Conservation (phyloP, 2,797 vertebrate species). For the Microchirus variegatus region DNA sequence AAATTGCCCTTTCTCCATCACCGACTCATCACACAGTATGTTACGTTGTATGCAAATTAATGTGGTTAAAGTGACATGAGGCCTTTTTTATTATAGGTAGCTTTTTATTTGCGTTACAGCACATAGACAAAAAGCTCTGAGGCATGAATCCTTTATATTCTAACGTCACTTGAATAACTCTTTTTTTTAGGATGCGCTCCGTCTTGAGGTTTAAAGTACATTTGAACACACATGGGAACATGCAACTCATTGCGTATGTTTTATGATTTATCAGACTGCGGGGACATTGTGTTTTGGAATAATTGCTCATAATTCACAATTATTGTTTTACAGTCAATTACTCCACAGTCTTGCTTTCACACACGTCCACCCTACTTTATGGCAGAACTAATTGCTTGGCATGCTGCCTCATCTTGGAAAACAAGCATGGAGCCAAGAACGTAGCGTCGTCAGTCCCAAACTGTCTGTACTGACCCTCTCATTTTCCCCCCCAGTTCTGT, state of each 20-base stretch:
- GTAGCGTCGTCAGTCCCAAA: slow-evolving; percentile 36
- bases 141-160: slow-evolving; percentile 14
- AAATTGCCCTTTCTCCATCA: too few species aligned
- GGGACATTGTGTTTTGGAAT: slow-evolving; percentile 22
- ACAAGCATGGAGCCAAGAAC: slow-evolving; percentile 32
- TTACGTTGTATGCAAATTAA: background rate
- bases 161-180: slow-evolving; percentile 13
- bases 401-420: slow-evolving; percentile 28
- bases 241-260: slow-evolving; percentile 5
- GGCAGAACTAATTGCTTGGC: slow-evolving; percentile 60
- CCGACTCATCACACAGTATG: too few species aligned
- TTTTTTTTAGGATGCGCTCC: slow-evolving; percentile 1
- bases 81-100: background rate
- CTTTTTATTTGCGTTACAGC: slow-evolving; percentile 9
- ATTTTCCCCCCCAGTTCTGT: slow-evolving; percentile 14
- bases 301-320: slow-evolving; percentile 41
- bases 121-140: slow-evolving; percentile 7
- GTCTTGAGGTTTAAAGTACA: slow-evolving; percentile 11
- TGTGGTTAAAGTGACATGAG: background rate
- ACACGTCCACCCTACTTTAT: slow-evolving; percentile 46
- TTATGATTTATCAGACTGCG: slow-evolving; percentile 18
- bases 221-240: slow-evolving; percentile 7
- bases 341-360: slow-evolving; percentile 32
- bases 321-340: slow-evolving; percentile 32
- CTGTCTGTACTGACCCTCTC: slow-evolving; percentile 20